Conservation (phyloP, 2,888 invertebrate genomes). For the Formica aserva region DNA sequence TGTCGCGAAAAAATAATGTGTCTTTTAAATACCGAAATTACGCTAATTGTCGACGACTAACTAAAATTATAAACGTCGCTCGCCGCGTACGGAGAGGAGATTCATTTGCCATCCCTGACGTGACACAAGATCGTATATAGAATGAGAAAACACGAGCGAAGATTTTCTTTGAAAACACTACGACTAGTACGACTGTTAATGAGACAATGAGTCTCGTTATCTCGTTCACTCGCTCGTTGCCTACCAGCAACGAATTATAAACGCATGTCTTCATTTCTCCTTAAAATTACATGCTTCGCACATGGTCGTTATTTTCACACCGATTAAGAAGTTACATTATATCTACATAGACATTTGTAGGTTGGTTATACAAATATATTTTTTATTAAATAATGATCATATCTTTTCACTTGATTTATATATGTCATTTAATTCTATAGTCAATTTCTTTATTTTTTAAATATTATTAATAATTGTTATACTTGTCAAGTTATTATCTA, state of each 20-base stretch:
- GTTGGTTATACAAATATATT: neutral
- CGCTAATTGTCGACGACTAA: constrained; percentile 58
- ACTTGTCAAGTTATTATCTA: constrained; percentile 8
- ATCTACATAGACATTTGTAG: neutral
- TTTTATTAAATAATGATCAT: constrained; percentile 3
- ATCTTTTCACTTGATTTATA: neutral
- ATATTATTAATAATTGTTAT: neutral
- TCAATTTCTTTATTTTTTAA: neutral
- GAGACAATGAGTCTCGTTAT: constrained; percentile 52
- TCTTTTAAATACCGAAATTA: constrained; percentile 66
- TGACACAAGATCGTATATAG: neutral
- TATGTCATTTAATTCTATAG: neutral
- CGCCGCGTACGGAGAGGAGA: constrained; percentile 1
- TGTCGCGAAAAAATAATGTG: constrained; percentile 57
- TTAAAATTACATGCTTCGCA: constrained; percentile 37
- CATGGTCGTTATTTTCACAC: constrained; percentile 10
- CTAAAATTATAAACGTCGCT: constrained; percentile 35
- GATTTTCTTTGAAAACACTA: constrained; percentile 59
- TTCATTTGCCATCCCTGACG: constrained; percentile 45
- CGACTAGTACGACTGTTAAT: constrained; percentile 46
- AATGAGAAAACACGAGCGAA: constrained; percentile 31
- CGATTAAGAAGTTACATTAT: constrained; percentile 15
- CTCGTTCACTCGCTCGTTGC: constrained; percentile 21
- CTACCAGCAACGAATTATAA: constrained; percentile 21
- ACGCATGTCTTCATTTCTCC: constrained; percentile 38